A percentile compares a stretch with the other conserved stretches of the same genome.
Evolutionary conservation across 2,113 vertebrate species (phyloP).

Genomic region (Chascanopsetta lugubris): DNA sequence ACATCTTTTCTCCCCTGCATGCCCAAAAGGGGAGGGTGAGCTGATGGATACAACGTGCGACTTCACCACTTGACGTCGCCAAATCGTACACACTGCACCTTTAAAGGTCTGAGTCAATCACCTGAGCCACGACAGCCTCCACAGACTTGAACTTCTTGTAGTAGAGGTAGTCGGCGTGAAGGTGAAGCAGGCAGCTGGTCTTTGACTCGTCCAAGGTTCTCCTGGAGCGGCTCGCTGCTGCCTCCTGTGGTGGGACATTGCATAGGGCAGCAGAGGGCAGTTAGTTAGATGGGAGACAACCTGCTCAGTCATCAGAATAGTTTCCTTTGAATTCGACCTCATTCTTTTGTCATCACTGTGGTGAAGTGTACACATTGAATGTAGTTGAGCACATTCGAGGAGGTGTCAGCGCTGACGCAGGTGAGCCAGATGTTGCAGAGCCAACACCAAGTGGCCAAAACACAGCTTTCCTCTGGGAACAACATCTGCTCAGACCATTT

Average conservation of each 20-base stretch:
- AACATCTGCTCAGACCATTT: constrained; percentile 71
- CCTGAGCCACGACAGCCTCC: constrained; percentile 84
- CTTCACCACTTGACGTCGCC: too few species aligned
- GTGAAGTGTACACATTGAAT: too few species aligned
- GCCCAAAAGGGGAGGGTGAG: too few species aligned
- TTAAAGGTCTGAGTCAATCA: constrained; percentile 35
- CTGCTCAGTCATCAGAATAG: not conserved
- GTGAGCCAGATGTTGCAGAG: not conserved
- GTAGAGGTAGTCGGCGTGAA: constrained; percentile 81
- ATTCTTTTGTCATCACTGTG: too few species aligned
- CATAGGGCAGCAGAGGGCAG: not conserved
- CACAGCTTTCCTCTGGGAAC: constrained; percentile 18
- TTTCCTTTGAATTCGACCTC: not conserved
- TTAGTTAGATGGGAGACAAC: not conserved
- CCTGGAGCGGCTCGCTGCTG: constrained; percentile 53
- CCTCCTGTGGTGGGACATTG: constrained; percentile 62
- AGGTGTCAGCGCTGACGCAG: not conserved
- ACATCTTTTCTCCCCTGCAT: too few species aligned
- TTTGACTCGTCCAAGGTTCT: constrained; percentile 78
- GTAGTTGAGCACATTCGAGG: not conserved
- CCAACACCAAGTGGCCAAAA: constrained; percentile 24
- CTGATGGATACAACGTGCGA: too few species aligned
- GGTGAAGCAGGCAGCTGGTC: constrained; percentile 82
- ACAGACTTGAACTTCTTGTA: constrained; percentile 80
- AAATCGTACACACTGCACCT: too few species aligned